Base-by-base conservation (phyloP, 2,113 vertebrate species). In the Mesitornis unicolor region DNA sequence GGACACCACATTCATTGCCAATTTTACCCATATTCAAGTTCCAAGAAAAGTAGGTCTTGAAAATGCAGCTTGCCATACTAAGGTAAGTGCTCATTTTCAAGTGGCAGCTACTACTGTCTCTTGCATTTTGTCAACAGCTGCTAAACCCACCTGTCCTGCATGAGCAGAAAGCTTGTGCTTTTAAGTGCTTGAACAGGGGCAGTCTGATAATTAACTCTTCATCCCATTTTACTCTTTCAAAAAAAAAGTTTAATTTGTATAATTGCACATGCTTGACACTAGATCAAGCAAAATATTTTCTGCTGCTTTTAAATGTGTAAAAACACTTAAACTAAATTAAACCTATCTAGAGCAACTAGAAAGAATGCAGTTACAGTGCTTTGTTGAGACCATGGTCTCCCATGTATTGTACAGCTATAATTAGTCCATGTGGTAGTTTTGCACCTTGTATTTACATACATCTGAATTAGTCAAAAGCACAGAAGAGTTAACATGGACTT, bases 361-460 rank as follows among this genome's bases (percentile, higher is more conserved):
- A 50, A 42, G 28, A 63, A 78, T 35, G 45, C 18, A 40, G 16
- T 64, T 35, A 43, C 0, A 1, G 19, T 33, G 29, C 11, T 71
- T 22, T 48, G 8, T 8, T 16, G n/a, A 84, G 14, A 87, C 3
- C 10, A 61, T 6, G 7, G 20, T 57, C n/a, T 65, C 31, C 19
- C 11, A 57, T 4, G 11, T 36, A 59, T 6, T 10, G 11, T 11
- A 67, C 42, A 74, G 38, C 12, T 45, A 42, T 10, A 59, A 61
- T 24, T n/a, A 69, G 36, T 16, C 50, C 60, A 31, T 0, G 1
- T 0, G 0, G 10, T 13, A 48, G 18, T 33, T 92, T 26, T 60
- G 17, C n/a, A 70, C 20, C 64, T 43, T 61, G 10, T 24, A 43
- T 13, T 57, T 68, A 81, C 19, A 61, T 13, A 60, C 8, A 77